Conservation (phyloP, 2,888 invertebrate species). For the Lepidonotus clava region DNA sequence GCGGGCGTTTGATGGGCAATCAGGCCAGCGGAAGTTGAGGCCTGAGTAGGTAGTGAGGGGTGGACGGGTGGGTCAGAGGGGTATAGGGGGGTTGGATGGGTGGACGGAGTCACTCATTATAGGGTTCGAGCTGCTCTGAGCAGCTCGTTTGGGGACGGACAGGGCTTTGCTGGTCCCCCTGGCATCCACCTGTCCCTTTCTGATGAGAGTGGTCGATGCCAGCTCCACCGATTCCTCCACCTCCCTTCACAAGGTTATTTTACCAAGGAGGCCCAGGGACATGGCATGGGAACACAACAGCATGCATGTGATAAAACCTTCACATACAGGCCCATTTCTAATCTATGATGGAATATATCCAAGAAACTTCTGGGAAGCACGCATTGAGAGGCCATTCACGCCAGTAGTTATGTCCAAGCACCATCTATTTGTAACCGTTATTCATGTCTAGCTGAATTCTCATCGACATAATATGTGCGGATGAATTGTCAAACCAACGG, state of each 20-base stretch:
- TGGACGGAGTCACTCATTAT: background rate
- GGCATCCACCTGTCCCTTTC: background rate
- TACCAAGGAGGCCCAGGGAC: no score
- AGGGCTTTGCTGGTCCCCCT: no score
- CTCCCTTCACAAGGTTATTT: background rate
- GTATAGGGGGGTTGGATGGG: background rate
- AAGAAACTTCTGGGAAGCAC: no score
- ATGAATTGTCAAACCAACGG: no score
- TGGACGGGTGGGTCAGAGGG: background rate
- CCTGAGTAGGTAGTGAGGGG: background rate
- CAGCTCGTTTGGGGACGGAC: no score
- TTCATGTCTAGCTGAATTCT: no score
- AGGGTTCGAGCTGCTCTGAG: background rate
- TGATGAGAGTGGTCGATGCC: background rate
- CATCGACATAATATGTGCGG: no score
- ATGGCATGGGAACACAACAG: background rate
- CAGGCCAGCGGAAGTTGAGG: conserved; percentile 2
- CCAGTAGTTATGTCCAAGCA: no score
- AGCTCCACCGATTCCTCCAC: background rate
- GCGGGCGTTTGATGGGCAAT: conserved; percentile 45
- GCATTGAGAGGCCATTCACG: no score
- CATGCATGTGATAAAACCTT: background rate
- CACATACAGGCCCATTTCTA: no score
- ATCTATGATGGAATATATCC: no score
- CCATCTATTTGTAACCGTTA: no score